Evolutionary conservation across 2,888 invertebrate genomes (phyloP), one percentile per base, ranked within the genome.

Genomic region (Gandaritis pyraliata): DNA sequence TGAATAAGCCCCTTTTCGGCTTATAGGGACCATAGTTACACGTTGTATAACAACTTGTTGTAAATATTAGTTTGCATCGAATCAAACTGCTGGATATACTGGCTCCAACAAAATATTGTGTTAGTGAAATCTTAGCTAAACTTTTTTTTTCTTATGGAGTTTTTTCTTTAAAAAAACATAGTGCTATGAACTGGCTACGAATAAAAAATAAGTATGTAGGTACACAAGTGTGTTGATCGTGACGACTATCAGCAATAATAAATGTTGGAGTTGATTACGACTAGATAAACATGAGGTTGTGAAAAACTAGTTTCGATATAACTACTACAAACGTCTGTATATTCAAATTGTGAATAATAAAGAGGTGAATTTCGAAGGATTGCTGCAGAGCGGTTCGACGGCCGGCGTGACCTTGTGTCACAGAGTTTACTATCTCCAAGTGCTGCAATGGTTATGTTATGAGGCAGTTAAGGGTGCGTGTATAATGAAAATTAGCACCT

Each of bases 361-460:
- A 47, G 16, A 15, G 43, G 18, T 52, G 48, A 58, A 48, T 52
- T 57, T 58, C 47, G 43, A 63, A 62, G 46, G 50, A 55, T 33
- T 53, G 30, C 55, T 55, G 55, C 48, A 50, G 10, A 43, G 56
- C 54, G 46, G 65, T 68, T 61, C 60, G 62, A 59, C 61, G 64
- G 61, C 68, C 61, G 56, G 18, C 0, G 29, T 64, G 69, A 66
- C 73, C 71, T 74, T 72, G 67, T 63, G 66, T 65, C 64, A 50
- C 66, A 54, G 63, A 58, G 30, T 71, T 71, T 71, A 73, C 68
- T 70, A 67, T 71, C 74, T 72, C 72, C 72, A 59, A 68, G 39
- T 54, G 56, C 66, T 58, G 29, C 50, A 46, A 46, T 46, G 33
- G 15, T 30, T 45, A 18, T 58, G 15, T 30, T 45, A 18, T 58